Base-by-base conservation (phyloP, 1,140 invertebrate genomes). In the Neodiprion virginianus region DNA sequence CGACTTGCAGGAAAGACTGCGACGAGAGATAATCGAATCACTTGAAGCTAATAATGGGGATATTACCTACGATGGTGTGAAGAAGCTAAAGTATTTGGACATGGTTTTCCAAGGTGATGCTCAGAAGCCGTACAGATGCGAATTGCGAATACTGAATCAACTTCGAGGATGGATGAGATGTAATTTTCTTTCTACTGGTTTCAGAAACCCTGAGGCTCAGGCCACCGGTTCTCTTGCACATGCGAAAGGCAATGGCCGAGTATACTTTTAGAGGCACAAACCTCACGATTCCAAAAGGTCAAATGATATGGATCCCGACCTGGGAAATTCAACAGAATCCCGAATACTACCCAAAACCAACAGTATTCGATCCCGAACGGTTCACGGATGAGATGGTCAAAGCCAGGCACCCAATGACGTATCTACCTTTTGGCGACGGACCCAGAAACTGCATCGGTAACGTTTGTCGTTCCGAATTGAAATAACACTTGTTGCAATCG, bases 401-500 rank as follows among this genome's bases (percentile, higher is more conserved):
- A 48, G 80, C 83, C 10, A 84, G 91, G 74, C 89, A 88, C 53
- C 88, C 84, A 0, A 91, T 91, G 81, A 71, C 88, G 2, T 95
- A 90, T 82, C 81, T 95, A 50, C 91, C 94, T 7, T 96, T 95
- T 81, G 93, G 93, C 0, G 91, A 91, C 61, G 94, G 94, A 5
- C 91, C 92, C 0, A 90, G 94, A 65, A 93, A 93, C 85, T 95
- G 94, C 82, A 93, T 94, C 76, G 94, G 93, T 91, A 88, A 76
- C 17, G 17, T 21, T 21, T 21, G 17, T 21, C 17, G 17, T 21
- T 21, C 17, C 17, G 17, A 21, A 21, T 21, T 21, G 17, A 21
- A 21, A 21, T 21, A 21, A 21, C 17, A 21, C 17, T 21, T 21
- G 17, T 21, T 21, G 17, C 17, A 21, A 21, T 21, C 17, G 17